A percentile compares a stretch with the other conserved stretches of the same genome.
Conservation (phyloP, 2,113 vertebrate species). For the Spea bombifrons region DNA sequence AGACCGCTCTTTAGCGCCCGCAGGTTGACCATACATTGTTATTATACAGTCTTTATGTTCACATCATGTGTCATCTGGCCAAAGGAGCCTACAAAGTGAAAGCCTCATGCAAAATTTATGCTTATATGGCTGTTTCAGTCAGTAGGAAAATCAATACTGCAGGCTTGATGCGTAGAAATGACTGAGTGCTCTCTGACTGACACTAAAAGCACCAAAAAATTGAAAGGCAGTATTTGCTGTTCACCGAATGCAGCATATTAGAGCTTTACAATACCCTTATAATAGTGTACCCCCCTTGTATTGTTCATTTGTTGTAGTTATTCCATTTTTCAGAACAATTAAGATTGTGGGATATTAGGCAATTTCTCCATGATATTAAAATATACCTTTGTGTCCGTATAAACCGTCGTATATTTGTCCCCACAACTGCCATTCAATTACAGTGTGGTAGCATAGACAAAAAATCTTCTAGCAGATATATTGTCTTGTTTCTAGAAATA, state of each 20-base stretch:
- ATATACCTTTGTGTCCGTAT: constrained; percentile 73
- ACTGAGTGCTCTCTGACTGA: constrained; percentile 98
- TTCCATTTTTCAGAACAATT: constrained; percentile 82
- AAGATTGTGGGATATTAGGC: constrained; percentile 82
- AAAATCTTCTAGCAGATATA: constrained; percentile 77
- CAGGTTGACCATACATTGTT: constrained; percentile 82
- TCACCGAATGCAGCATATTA: constrained; percentile 82
- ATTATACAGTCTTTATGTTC: constrained; percentile 88
- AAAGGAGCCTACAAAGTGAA: constrained; percentile 92
- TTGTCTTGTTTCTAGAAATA: constrained; percentile 81
- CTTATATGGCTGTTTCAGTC: constrained; percentile 98
- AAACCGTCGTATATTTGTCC: constrained; percentile 83
- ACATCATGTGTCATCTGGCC: constrained; percentile 94
- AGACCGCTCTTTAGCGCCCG: constrained; percentile 71
- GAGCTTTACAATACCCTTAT: constrained; percentile 83
- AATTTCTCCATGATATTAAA: constrained; percentile 75
- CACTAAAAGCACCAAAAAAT: constrained; percentile 97
- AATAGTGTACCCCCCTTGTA: constrained; percentile 89
- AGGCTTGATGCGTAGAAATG: constrained; percentile 93
- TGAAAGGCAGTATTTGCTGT: constrained; percentile 83
- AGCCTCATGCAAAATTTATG: constrained; percentile 99
- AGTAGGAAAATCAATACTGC: constrained; percentile 98
- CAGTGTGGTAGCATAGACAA: constrained; percentile 77
- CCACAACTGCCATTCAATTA: constrained; percentile 85
- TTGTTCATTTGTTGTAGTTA: constrained; percentile 91